These are phyloP conservation scores for Rhagophthalmus giganteus DNA, from an alignment of 2,888 invertebrate species.

Conservation along the genomic window DNA sequence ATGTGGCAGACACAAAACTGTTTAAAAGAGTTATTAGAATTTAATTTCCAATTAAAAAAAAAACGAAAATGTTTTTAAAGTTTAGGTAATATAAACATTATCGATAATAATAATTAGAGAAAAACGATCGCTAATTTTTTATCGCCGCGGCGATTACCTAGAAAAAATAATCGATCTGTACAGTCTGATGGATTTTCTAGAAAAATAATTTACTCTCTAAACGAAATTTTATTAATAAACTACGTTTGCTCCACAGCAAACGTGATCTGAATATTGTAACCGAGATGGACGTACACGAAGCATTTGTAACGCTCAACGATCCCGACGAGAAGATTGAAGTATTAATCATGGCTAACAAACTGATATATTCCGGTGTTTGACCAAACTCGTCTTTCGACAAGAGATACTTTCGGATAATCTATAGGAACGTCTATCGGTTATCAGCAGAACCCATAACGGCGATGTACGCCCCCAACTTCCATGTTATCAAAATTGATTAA, in stretches of 20 bases:
- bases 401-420: constrained; percentile 34
- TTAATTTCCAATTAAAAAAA: not conserved
- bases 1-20: constrained; percentile 4
- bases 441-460: constrained; percentile 19
- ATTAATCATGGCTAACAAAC: constrained; percentile 39
- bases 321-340: constrained; percentile 37
- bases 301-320: constrained; percentile 38
- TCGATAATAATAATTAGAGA: too few species aligned
- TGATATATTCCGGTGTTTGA: constrained; percentile 46
- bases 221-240: too few species aligned
- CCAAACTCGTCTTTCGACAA: constrained; percentile 37
- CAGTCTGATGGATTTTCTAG: too few species aligned
- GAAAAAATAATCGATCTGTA: too few species aligned
- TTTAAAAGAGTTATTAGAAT: too few species aligned
- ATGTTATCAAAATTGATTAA: constrained; percentile 23
- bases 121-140: too few species aligned
- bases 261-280: constrained; percentile 7
- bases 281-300: constrained; percentile 14
- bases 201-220: too few species aligned
- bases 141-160: too few species aligned
- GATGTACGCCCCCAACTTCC: constrained; percentile 7
- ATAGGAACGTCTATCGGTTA: constrained; percentile 25
- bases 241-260: constrained; percentile 3
- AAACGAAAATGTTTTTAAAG: too few species aligned
- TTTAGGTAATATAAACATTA: too few species aligned